A percentile compares a stretch with the other conserved stretches of the same genome.
Evolutionary conservation across 2,888 invertebrate species (phyloP).

Genomic region (Dynastes hyllus): DNA sequence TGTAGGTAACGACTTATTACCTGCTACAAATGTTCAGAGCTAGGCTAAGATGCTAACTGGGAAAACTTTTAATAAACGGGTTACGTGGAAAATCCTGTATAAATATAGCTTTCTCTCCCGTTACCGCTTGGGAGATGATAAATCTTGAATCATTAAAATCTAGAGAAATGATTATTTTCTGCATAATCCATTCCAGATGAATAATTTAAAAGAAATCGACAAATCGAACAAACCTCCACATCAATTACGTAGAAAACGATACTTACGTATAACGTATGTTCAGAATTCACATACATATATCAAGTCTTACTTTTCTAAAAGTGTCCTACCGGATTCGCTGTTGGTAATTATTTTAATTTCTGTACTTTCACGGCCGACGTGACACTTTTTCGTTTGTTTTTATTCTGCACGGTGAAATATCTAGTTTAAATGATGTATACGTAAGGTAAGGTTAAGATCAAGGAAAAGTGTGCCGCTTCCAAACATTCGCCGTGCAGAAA

Average conservation of each 20-base stretch:
- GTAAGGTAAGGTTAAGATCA: background rate
- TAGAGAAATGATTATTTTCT: background rate
- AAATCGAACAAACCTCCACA: background rate
- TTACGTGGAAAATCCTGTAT: no score
- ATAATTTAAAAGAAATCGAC: slow-evolving; percentile 1
- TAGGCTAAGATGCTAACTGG: no score
- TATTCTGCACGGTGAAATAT: slow-evolving; percentile 6
- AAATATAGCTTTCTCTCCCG: background rate
- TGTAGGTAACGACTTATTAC: no score
- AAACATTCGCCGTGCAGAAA: background rate
- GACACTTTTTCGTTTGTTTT: slow-evolving; percentile 33
- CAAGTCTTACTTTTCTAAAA: slow-evolving; percentile 1
- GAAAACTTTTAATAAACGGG: no score
- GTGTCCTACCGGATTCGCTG: slow-evolving; percentile 1
- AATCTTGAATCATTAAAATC: no score
- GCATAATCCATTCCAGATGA: background rate
- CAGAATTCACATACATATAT: background rate
- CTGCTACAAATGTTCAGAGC: no score
- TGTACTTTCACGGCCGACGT: slow-evolving; percentile 35
- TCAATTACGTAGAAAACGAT: slow-evolving; percentile 5
- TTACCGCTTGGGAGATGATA: no score
- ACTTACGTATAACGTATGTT: background rate
- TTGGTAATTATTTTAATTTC: slow-evolving; percentile 29
- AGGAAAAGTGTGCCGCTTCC: slow-evolving; percentile 8
- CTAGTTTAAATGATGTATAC: slow-evolving; percentile 1